A percentile compares a stretch with the other conserved stretches of the same genome.
Conservation (phyloP, 2,113 vertebrate genomes). For the Coptodon bakossiorum region DNA sequence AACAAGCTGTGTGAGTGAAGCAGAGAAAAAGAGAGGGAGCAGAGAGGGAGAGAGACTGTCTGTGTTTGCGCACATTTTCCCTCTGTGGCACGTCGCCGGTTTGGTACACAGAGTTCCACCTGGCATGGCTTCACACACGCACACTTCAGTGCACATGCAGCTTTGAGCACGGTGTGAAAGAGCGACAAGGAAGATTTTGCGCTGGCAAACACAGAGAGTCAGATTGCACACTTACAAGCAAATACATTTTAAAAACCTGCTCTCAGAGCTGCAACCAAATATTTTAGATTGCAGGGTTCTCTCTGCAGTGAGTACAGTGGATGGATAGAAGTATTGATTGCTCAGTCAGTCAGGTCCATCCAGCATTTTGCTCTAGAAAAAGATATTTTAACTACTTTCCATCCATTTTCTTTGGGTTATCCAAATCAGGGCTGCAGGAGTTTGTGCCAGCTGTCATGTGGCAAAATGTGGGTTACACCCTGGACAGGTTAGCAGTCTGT, state of each 20-base stretch:
- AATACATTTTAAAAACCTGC: not conserved
- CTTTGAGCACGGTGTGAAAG: not conserved
- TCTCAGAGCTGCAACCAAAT: not conserved
- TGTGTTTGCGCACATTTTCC: constrained; percentile 35
- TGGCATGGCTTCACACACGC: constrained; percentile 27
- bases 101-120: constrained; percentile 40
- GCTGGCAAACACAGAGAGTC: not conserved
- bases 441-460: not conserved
- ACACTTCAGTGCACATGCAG: constrained; percentile 21
- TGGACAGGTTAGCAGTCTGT: not conserved
- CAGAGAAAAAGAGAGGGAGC: not conserved
- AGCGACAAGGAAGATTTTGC: constrained; percentile 18
- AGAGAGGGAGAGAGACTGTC: not conserved
- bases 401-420: not conserved
- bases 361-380: not conserved
- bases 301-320: not conserved
- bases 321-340: not conserved
- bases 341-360: not conserved
- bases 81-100: constrained; percentile 8
- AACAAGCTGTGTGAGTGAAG: constrained; percentile 14
- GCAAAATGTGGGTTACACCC: not conserved
- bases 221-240: not conserved
- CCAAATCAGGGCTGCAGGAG: not conserved
- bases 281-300: not conserved
- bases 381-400: not conserved